Evolutionary conservation across 1,140 invertebrate genomes (phyloP).

Genomic region (Aphidius ervi): DNA sequence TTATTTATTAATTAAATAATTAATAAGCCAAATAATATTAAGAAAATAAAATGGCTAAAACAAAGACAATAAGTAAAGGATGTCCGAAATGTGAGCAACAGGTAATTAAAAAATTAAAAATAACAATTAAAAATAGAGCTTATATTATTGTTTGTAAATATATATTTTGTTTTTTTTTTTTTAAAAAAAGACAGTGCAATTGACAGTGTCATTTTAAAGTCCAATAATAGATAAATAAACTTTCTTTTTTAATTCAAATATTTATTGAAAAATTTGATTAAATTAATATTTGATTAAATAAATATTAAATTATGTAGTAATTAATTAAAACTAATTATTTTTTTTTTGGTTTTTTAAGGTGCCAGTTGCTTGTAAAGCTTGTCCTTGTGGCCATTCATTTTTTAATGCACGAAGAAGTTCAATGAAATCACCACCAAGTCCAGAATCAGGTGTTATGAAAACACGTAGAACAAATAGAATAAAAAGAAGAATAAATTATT

Average conservation of each 20-base stretch:
- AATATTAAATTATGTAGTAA: not conserved
- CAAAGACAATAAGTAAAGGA: slow-evolving; percentile 59
- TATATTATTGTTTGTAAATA: no score
- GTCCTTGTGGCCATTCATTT: slow-evolving; percentile 74
- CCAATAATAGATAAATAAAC: not conserved
- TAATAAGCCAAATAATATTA: slow-evolving; percentile 2
- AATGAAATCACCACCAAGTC: slow-evolving; percentile 51
- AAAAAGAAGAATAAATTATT: slow-evolving; percentile 76
- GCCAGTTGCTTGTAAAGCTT: slow-evolving; percentile 75
- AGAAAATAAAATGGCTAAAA: slow-evolving; percentile 46
- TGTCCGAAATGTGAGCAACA: slow-evolving; percentile 62
- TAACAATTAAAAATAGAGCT: no score
- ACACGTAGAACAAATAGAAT: slow-evolving; percentile 67
- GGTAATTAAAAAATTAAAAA: slow-evolving; percentile 39
- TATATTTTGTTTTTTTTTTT: no score
- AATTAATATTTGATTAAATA: not conserved
- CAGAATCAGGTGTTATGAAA: slow-evolving; percentile 48
- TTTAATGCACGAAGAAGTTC: slow-evolving; percentile 65
- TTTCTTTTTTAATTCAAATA: no score
- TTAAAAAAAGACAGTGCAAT: no score
- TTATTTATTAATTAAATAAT: not conserved
- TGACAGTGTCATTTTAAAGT: no score
- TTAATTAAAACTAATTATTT: slow-evolving; percentile 12
- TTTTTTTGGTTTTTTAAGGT: slow-evolving; percentile 53
- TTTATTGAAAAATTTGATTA: no score